These are phyloP conservation scores for Netelia inedita DNA, from an alignment of 2,888 invertebrate species.

Conservation along the genomic window DNA sequence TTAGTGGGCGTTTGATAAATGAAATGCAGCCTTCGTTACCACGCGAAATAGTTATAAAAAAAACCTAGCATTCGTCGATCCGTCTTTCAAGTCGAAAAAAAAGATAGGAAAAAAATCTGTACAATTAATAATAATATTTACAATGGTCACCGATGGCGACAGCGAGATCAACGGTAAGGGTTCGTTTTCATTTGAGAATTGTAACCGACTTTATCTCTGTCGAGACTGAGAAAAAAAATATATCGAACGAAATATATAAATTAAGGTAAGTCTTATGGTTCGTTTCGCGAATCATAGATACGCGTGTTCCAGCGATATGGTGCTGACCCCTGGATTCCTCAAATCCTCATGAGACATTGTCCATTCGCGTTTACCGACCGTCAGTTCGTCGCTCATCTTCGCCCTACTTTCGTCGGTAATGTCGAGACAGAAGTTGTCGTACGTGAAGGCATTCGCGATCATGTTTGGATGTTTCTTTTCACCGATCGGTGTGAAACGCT, in stretches of 20 bases:
- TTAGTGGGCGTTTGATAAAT: no score
- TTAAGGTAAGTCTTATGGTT: background rate
- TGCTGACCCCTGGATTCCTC: slow-evolving; percentile 47
- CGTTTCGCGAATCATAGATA: slow-evolving; percentile 66
- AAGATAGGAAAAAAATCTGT: background rate
- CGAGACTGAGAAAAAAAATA: background rate
- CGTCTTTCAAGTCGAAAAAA: background rate
- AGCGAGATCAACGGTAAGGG: background rate
- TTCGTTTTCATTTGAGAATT: slow-evolving; percentile 3
- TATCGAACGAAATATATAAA: background rate
- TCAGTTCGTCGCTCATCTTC: slow-evolving; percentile 48
- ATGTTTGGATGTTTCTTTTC: slow-evolving; percentile 76
- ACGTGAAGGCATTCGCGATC: slow-evolving; percentile 74
- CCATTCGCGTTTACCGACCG: background rate
- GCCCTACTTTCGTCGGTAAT: slow-evolving; percentile 70
- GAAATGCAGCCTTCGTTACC: no score
- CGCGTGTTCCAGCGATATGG: slow-evolving; percentile 72
- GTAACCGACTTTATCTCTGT: background rate
- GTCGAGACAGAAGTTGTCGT: slow-evolving; percentile 79
- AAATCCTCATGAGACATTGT: slow-evolving; percentile 52
- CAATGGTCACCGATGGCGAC: background rate
- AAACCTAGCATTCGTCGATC: background rate
- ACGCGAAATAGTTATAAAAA: background rate
- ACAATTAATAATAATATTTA: background rate
- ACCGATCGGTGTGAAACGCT: slow-evolving; percentile 75